Base-by-base conservation (phyloP, 92 coral and sea anemone genomes). In the Zoanthus solanderi region DNA sequence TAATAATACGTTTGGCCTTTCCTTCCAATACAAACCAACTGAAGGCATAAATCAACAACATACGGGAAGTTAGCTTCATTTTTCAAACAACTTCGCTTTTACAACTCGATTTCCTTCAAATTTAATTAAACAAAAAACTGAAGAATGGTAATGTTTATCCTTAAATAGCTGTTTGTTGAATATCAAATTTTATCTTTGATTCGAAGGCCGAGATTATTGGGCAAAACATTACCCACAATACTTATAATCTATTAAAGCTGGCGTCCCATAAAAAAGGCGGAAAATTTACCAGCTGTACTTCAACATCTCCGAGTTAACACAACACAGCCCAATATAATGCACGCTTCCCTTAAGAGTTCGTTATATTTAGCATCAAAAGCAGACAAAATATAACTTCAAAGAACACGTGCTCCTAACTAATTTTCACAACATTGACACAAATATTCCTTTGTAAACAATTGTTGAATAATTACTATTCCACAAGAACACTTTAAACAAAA, bases 401-500 rank as follows among this genome's bases (percentile, higher is more conserved):
- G n/a, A 53, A 34, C 67, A 29, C 82, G 65, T 52, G 67, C 44
- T 13, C 12, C 82, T 11, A 7, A 54, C 8, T 54, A 6, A 8
- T 34, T 69, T 69, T 34, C 75, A 69, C 1, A 69, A 10, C 45
- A 69, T 13, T 14, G 9, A 42, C 54, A 28, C 47, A 66, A 77
- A 77, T 77, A 77, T 77, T 45, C 15, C 7, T 13, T 77, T 29
- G 9, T 4, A 50, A 28, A 48, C 65, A 28, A 76, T 76, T 76
- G 60, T 54, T 9, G 30, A 75, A 54, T 77, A 10, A 77, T 56
- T 67, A 28, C 14, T 66, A 23, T 37, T 58, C 53, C 13, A 47
- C 29, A 54, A 77, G 14, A 54, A 53, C 82, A 52, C 60, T 75
- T 66, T 77, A 29, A 54, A 77, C 67, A 77, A 77, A 77, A 31